These are phyloP conservation scores for Heliconius ismenius DNA, from an alignment of 2,888 invertebrate genomes.

Conservation along the genomic window DNA sequence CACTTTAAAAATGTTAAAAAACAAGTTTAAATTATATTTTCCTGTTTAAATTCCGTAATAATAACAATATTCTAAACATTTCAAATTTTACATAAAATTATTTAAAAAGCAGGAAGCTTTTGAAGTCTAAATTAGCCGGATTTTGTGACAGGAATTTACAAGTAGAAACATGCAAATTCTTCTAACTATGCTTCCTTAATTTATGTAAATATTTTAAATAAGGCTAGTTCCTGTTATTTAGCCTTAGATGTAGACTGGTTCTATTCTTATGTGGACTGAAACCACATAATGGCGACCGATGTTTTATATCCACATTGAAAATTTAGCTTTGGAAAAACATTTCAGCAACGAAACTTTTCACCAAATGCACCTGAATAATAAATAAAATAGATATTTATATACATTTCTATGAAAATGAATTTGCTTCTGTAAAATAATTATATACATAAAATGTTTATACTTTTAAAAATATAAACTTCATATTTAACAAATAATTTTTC, in stretches of 20 bases:
- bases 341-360: neutral
- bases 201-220: conserved; percentile 17
- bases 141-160: conserved; percentile 19
- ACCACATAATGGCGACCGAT: conserved; percentile 12
- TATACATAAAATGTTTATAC: neutral
- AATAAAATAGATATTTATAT: neutral
- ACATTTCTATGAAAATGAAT: neutral
- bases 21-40: neutral
- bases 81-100: conserved; percentile 7
- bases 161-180: conserved; percentile 15
- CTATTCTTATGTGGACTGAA: neutral
- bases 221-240: conserved; percentile 9
- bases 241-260: neutral
- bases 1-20: neutral
- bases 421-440: neutral
- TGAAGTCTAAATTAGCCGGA: neutral
- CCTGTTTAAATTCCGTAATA: neutral
- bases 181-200: conserved; percentile 16
- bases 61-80: neutral
- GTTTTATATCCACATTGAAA: neutral
- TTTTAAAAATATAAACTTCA: neutral
- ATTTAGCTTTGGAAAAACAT: neutral
- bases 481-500: neutral
- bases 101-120: conserved; percentile 6
- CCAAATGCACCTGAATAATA: neutral